Evolutionary conservation across 2,888 invertebrate genomes (phyloP), one percentile per base, ranked within the genome.

Genomic region (Tubiluchus corallicola): DNA sequence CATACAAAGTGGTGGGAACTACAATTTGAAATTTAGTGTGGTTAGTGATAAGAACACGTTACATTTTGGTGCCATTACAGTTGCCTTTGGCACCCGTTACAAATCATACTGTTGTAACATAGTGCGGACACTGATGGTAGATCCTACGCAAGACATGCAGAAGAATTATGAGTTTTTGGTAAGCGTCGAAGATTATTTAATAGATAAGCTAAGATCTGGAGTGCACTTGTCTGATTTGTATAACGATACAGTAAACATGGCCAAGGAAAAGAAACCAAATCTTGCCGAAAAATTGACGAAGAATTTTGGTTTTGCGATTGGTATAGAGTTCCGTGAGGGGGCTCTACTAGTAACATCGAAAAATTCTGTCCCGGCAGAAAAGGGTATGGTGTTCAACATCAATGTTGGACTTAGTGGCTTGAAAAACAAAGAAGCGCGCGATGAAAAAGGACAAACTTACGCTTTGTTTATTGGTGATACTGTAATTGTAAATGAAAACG

Each of bases 91-190:
- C 3, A 82, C 82, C 2, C 74, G 96, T 46, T 98, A 94, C 65
- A 92, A 92, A 65, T 84, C 82, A 0, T 99, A 99, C 61, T 99
- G 98, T 65, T 90, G 96, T 1, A 98, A 98, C 63, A 82, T 99
- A 54, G 84, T 88, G 9, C 76, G 98, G 47, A 99, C 98, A 13
- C 70, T 99, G 54, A 70, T 99, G 56, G 92, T 99, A 2, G 92
- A 96, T 68, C 98, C 98, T 1, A 77, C 73, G 2, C 71, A 74
- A 45, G 62, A 68, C 46, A 69, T 77, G 52, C 65, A 67, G 55
- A 75, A 88, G 68, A 79, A 78, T 49, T 99, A 99, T 61, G 87
- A 88, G 60, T 84, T 90, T 59, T 69, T 96, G 29, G 67, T 94
- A 2, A 77, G 76, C 57, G 65, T 90, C 16, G 84, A 96, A 64